Evolutionary conservation across 2,797 vertebrate genomes (phyloP).

Genomic region (Cyprinodon diabolis): DNA sequence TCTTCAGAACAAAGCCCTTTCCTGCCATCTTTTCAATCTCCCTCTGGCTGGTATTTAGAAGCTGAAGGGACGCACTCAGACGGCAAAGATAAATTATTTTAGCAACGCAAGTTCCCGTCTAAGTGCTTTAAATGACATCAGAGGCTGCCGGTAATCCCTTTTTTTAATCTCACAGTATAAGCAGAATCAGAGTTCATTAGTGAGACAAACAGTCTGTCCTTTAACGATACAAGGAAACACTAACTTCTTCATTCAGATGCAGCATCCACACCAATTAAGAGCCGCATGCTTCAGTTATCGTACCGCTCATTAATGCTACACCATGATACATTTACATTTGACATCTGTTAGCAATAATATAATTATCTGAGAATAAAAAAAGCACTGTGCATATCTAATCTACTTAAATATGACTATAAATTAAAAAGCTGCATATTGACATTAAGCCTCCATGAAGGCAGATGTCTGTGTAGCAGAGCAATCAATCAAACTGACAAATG

Average conservation of each 20-base stretch:
- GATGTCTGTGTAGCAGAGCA: slow-evolving; percentile 9
- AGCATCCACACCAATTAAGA: slow-evolving; percentile 60
- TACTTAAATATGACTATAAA: slow-evolving; percentile 24
- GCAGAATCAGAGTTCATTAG: slow-evolving; percentile 75
- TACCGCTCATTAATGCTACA: slow-evolving; percentile 36
- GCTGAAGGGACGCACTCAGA: slow-evolving; percentile 48
- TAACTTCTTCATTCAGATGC: slow-evolving; percentile 49
- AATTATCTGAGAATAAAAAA: slow-evolving; percentile 26
- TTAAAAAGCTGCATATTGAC: slow-evolving; percentile 6
- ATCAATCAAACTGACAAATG: slow-evolving; percentile 9
- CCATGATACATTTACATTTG: slow-evolving; percentile 49
- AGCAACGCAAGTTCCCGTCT: slow-evolving; percentile 71
- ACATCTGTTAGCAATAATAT: slow-evolving; percentile 53
- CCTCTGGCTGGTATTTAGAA: slow-evolving; percentile 48
- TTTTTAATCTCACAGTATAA: slow-evolving; percentile 72
- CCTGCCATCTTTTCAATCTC: slow-evolving; percentile 19
- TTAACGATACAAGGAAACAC: slow-evolving; percentile 51
- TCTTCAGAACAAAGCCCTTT: slow-evolving; percentile 18
- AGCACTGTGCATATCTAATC: slow-evolving; percentile 8
- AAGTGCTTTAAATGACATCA: slow-evolving; percentile 79
- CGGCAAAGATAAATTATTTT: slow-evolving; percentile 72
- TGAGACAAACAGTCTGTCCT: slow-evolving; percentile 72
- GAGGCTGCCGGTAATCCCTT: slow-evolving; percentile 75
- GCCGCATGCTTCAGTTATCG: slow-evolving; percentile 58
- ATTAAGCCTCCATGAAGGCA: neutral